These are phyloP conservation scores for Drosophila novamexicana DNA, from an alignment of 1,140 invertebrate species.

Conservation along the genomic window DNA sequence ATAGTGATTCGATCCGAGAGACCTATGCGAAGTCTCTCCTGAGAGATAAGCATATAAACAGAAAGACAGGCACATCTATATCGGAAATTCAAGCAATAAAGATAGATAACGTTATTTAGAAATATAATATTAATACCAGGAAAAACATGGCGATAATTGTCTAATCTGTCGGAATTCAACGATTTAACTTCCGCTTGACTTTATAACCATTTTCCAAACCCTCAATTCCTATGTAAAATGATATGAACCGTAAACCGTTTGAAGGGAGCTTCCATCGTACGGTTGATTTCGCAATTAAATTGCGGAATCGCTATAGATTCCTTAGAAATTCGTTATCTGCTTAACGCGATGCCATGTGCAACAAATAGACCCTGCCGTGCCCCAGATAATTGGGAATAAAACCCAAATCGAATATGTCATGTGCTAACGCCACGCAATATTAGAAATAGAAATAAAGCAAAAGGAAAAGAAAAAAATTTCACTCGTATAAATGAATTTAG, in stretches of 20 bases:
- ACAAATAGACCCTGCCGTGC: conserved; percentile 2
- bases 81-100: too few relatives aligned
- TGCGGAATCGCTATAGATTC: conserved; percentile 11
- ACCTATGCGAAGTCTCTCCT: too few relatives aligned
- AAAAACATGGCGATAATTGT: too few relatives aligned
- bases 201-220: conserved; percentile 18
- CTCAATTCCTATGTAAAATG: conserved; percentile 45
- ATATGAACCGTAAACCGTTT: conserved; percentile 26
- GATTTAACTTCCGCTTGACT: conserved; percentile 58
- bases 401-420: conserved; percentile 22
- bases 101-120: too few relatives aligned
- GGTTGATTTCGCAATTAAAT: conserved; percentile 18
- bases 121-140: too few relatives aligned
- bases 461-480: conserved; percentile 14
- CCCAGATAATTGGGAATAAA: not conserved
- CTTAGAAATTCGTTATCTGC: conserved; percentile 32
- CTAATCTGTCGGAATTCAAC: conserved; percentile 31
- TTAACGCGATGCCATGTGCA: conserved; percentile 1
- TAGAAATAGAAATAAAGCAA: conserved; percentile 22
- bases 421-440: conserved; percentile 46
- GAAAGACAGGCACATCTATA: too few relatives aligned
- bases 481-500: conserved; percentile 56
- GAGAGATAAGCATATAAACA: too few relatives aligned
- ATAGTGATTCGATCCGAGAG: too few relatives aligned
- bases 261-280: conserved; percentile 52